A percentile compares a stretch with the other conserved stretches of the same genome.
phyloP scores from a whole-genome alignment of 2,113 vertebrate genomes.

The Pagrus major region DNA sequence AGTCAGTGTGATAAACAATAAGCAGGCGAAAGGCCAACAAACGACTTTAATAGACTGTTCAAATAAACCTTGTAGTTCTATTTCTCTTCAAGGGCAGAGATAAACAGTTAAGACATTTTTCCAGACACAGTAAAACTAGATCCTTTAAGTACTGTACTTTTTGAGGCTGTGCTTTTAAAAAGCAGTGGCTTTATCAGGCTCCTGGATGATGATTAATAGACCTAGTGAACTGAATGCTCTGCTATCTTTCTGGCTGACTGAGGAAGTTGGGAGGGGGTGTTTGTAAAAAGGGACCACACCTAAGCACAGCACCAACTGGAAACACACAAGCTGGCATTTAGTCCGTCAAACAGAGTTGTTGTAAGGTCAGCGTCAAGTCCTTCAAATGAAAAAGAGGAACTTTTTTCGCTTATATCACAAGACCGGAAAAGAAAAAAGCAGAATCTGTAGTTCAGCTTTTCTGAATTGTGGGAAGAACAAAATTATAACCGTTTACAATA shows the following conservation, averaged over 20 bases:
- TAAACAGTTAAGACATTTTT: not conserved
- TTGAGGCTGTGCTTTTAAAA: constrained; percentile 18
- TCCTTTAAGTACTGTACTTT: not conserved
- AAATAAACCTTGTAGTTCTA: not conserved
- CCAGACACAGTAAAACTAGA: not conserved
- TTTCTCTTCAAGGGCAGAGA: not conserved
- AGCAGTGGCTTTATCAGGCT: not conserved
- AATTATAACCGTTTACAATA: not conserved
- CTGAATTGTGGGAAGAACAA: not conserved
- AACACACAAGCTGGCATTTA: constrained; percentile 12
- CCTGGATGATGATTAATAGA: constrained; percentile 70
- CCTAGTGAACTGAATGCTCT: not conserved
- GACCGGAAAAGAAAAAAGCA: not conserved
- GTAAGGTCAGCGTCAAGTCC: not conserved
- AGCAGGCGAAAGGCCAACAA: not conserved
- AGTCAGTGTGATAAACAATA: not conserved
- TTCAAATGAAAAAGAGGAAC: not conserved
- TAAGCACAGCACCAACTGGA: constrained; percentile 25
- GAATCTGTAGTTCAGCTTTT: not conserved
- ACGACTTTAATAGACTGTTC: not conserved
- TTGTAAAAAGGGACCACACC: constrained; percentile 58
- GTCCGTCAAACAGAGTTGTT: not conserved
- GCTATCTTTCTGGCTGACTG: constrained; percentile 34
- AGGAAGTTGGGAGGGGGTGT: constrained; percentile 66
- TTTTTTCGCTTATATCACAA: not conserved